Conservation (phyloP, 1,140 invertebrate genomes). For the Eufriesea mexicana region DNA sequence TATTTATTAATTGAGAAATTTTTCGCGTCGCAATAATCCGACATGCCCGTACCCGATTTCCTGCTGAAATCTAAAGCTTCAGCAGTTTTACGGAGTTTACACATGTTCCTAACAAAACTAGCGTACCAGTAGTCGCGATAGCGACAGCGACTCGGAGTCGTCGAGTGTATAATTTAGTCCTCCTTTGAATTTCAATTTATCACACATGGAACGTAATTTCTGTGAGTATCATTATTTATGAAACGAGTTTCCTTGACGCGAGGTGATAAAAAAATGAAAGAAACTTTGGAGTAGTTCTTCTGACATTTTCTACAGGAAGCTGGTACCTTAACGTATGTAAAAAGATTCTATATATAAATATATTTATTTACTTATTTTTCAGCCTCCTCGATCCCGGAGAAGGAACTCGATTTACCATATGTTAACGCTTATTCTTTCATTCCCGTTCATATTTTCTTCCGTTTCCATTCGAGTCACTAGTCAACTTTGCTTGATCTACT, state of each 20-base stretch:
- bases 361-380: too few species aligned
- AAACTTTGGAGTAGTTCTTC: background rate
- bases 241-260: background rate
- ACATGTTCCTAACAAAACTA: background rate
- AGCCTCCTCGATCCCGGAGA: too few species aligned
- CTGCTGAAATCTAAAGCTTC: conserved; percentile 28
- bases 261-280: background rate
- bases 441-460: too few species aligned
- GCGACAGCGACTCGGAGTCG: background rate
- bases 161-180: background rate
- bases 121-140: too few species aligned
- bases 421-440: too few species aligned
- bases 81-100: conserved; percentile 14
- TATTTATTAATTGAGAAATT: background rate
- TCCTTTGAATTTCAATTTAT: background rate
- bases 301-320: too few species aligned
- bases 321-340: too few species aligned
- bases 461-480: too few species aligned
- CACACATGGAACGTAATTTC: background rate
- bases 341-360: too few species aligned
- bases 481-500: too few species aligned
- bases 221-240: background rate
- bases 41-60: background rate
- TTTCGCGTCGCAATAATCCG: background rate
- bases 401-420: too few species aligned